Percentiles rank a stretch among this genome's conserved stretches.
These are phyloP conservation scores for Drosophila mimica DNA, from an alignment of 2,888 invertebrate genomes.

Conservation along the genomic window DNA sequence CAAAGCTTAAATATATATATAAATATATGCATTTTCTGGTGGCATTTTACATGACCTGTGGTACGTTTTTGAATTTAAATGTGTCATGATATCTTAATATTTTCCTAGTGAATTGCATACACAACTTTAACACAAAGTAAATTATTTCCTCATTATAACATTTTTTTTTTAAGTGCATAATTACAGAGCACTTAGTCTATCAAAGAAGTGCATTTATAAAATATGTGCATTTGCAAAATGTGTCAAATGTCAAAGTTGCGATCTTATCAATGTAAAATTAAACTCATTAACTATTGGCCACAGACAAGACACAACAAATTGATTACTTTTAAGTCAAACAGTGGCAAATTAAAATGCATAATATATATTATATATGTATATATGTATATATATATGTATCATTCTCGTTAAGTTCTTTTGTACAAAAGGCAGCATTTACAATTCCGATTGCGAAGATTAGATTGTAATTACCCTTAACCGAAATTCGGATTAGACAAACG, in stretches of 20 bases:
- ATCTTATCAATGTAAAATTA: not conserved
- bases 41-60: not conserved
- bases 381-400: not conserved
- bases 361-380: not conserved
- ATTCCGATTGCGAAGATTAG: slow-evolving; percentile 33
- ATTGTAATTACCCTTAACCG: slow-evolving; percentile 16
- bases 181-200: not conserved
- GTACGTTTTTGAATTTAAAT: not conserved
- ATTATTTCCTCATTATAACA: not conserved
- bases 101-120: not conserved
- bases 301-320: slow-evolving; percentile 25
- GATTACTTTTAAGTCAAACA: not conserved
- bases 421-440: not conserved
- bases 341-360: not conserved
- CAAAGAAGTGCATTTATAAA: not conserved
- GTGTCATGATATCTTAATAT: not conserved
- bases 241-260: not conserved
- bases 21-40: not conserved
- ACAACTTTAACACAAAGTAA: not conserved
- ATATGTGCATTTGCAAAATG: not conserved
- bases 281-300: slow-evolving; percentile 37
- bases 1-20: not conserved
- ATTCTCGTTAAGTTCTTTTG: not conserved
- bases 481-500: slow-evolving; percentile 29
- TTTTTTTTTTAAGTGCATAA: not conserved